These are phyloP conservation scores for Molanna angustata DNA, from an alignment of 2,888 invertebrate species.

Conservation along the genomic window DNA sequence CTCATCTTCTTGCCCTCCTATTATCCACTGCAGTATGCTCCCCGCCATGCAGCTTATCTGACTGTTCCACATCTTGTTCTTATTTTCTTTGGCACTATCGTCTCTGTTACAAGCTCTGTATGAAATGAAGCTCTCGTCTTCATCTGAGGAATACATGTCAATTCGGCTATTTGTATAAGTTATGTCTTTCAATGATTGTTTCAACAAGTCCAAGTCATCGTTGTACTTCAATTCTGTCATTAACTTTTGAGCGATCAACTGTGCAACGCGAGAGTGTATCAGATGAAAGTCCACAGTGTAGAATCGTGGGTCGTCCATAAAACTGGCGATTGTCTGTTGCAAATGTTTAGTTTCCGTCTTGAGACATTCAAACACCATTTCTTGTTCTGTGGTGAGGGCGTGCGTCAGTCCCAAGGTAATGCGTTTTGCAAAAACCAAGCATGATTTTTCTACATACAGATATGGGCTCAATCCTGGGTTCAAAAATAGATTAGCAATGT, in stretches of 20 bases:
- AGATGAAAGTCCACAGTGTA: conserved; percentile 61
- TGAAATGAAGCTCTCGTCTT: conserved; percentile 49
- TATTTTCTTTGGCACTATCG: conserved; percentile 11
- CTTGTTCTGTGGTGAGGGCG: conserved; percentile 54
- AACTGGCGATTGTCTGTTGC: conserved; percentile 64
- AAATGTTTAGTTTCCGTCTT: conserved; percentile 67
- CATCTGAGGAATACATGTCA: conserved; percentile 57
- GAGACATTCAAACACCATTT: conserved; percentile 57
- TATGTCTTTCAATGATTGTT: conserved; percentile 45
- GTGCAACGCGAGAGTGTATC: conserved; percentile 64
- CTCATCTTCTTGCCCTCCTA: conserved; percentile 39
- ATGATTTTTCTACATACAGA: conserved; percentile 58
- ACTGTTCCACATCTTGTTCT: conserved; percentile 40
- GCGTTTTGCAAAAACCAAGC: conserved; percentile 67
- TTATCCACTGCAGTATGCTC: conserved; percentile 48
- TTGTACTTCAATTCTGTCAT: conserved; percentile 47
- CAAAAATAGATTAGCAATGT: conserved; percentile 18
- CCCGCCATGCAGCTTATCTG: conserved; percentile 50
- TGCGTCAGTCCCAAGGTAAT: conserved; percentile 62
- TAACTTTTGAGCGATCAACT: conserved; percentile 60
- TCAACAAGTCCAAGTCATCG: conserved; percentile 45
- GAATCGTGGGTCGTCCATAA: conserved; percentile 67
- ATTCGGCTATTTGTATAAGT: conserved; percentile 46
- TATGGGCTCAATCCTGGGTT: conserved; percentile 43
- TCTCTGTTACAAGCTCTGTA: conserved; percentile 44